Evolutionary conservation across 2,888 invertebrate species (phyloP), one percentile per base, ranked within the genome.

Genomic region (Morpho deidamia): DNA sequence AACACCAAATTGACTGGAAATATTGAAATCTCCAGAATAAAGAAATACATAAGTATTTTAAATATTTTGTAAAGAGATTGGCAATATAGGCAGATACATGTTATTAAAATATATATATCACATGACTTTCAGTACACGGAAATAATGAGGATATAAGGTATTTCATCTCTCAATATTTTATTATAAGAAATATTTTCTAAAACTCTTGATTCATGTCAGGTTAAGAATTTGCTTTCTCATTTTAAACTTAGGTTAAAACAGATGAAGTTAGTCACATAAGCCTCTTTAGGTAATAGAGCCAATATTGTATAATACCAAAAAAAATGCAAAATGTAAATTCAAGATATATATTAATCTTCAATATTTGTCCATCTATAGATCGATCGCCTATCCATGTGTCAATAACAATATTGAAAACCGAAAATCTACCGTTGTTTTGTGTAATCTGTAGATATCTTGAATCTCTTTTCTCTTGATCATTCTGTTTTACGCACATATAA

Each of bases 301-400:
- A 76, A 76, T 73, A 81, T 74, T 86, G 80, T 85, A 84, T 80
- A 78, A 81, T 79, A 85, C 81, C 68, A 67, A 81, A 88, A n/a
- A 87, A 86, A 84, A 80, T 78, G 78, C 69, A 83, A 86, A 87
- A 85, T 76, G 68, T 73, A 78, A 81, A 82, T 67, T n/a, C n/a
- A n/a, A n/a, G n/a, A n/a, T n/a, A n/a, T n/a, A n/a, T n/a, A n/a
- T n/a, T n/a, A n/a, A n/a, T n/a, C n/a, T n/a, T n/a, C n/a, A n/a
- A n/a, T n/a, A n/a, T n/a, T n/a, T n/a, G n/a, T n/a, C n/a, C n/a
- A n/a, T n/a, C n/a, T n/a, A n/a, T n/a, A n/a, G n/a, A n/a, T n/a
- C n/a, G n/a, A n/a, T n/a, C n/a, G n/a, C n/a, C n/a, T n/a, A n/a
- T n/a, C n/a, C n/a, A n/a, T n/a, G n/a, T n/a, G n/a, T n/a, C n/a